Conservation (phyloP, 2,888 invertebrate genomes). For the Anorthoa munda region DNA sequence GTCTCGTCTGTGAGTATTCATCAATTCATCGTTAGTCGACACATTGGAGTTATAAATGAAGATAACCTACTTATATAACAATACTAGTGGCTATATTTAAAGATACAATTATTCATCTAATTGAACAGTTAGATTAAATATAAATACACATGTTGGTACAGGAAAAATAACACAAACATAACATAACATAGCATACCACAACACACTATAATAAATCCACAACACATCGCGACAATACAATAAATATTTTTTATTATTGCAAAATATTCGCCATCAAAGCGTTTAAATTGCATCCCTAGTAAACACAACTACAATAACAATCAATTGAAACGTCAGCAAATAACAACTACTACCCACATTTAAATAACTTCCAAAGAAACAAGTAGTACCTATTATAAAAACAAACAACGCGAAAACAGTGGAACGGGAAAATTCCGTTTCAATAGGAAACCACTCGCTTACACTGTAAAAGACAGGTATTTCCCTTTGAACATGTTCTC, state of each 20-base stretch:
- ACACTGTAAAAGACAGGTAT: constrained; percentile 22
- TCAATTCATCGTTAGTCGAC: constrained; percentile 33
- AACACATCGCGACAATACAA: not conserved
- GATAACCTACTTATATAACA: too few species aligned
- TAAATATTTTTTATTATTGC: not conserved
- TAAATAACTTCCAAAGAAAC: not conserved
- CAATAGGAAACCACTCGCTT: constrained; percentile 11
- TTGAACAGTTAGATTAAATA: not conserved
- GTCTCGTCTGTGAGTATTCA: constrained; percentile 33
- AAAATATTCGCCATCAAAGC: too few species aligned
- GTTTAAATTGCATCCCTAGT: not conserved
- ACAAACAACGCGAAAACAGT: constrained; percentile 5
- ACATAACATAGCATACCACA: too few species aligned
- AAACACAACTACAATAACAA: not conserved
- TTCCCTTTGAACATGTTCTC: constrained; percentile 40
- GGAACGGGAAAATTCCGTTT: constrained; percentile 12
- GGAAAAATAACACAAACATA: not conserved
- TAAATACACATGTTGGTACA: not conserved
- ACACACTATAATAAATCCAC: too few species aligned
- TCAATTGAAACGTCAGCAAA: not conserved
- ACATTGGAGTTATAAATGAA: not conserved
- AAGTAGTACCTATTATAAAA: not conserved
- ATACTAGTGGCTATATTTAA: too few species aligned
- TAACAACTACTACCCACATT: not conserved
- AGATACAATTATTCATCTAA: too few species aligned